Evolutionary conservation across 2,797 vertebrate species (phyloP).

Genomic region (Pampus argenteus): DNA sequence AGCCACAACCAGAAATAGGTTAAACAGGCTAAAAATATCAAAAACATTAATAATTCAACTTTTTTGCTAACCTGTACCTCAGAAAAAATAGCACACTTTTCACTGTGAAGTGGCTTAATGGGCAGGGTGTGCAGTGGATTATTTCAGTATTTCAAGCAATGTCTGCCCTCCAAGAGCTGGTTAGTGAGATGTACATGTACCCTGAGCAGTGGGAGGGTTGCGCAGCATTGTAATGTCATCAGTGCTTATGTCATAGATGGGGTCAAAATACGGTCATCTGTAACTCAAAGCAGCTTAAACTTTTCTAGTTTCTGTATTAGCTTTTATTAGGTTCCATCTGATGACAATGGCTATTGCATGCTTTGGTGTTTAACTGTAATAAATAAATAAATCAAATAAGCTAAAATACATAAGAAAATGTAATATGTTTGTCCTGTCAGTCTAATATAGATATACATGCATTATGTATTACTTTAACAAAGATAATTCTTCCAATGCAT

Average conservation of each 20-base stretch:
- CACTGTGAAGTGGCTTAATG: conserved; percentile 67
- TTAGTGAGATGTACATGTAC: conserved; percentile 38
- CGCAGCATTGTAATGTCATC: conserved; percentile 47
- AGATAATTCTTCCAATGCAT: conserved; percentile 9
- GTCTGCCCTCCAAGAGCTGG: conserved; percentile 33
- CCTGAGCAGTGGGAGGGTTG: conserved; percentile 26
- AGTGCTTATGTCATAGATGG: conserved; percentile 47
- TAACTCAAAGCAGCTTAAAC: conserved; percentile 32
- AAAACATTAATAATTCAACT: conserved; percentile 86
- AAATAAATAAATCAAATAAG: background rate
- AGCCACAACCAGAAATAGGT: conserved; percentile 86
- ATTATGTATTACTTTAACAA: background rate
- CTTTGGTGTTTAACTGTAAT: background rate
- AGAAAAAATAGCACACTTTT: conserved; percentile 77
- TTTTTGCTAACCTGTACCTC: conserved; percentile 82
- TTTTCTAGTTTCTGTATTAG: background rate
- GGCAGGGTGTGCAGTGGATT: conserved; percentile 58
- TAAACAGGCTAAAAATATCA: conserved; percentile 86
- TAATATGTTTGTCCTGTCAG: background rate
- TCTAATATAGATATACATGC: background rate
- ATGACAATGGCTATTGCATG: background rate
- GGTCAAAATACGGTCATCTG: conserved; percentile 49
- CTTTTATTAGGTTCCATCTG: conserved; percentile 2
- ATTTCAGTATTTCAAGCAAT: conserved; percentile 58
- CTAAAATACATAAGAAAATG: too few relatives aligned